phyloP scores from a whole-genome alignment of 2,797 vertebrate genomes.

The Gobionotothen gibberifrons region DNA sequence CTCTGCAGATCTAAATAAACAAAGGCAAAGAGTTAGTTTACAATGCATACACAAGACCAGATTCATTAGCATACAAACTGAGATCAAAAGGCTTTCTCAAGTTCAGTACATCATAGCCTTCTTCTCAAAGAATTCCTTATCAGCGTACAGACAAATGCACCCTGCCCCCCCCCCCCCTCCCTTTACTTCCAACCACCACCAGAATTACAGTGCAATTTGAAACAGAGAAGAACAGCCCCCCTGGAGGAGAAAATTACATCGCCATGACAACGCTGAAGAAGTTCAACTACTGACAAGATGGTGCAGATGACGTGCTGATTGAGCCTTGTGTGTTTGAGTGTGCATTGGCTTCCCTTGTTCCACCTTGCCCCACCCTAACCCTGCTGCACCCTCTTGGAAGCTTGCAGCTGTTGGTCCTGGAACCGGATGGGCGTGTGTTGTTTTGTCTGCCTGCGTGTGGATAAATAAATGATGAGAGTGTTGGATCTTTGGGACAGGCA shows the following conservation, averaged over 20 bases:
- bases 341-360: conserved; percentile 5
- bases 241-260: conserved; percentile 53
- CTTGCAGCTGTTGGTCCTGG: conserved; percentile 53
- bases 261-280: conserved; percentile 75
- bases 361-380: conserved; percentile 14
- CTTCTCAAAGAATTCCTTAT: conserved; percentile 65
- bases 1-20: conserved; percentile 48
- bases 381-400: conserved; percentile 11
- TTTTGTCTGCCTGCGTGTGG: conserved; percentile 53
- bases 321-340: conserved; percentile 14
- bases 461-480: conserved; percentile 74
- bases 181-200: conserved; percentile 44
- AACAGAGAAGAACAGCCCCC: conserved; percentile 59
- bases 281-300: conserved; percentile 69
- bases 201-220: conserved; percentile 70
- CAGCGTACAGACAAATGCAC: conserved; percentile 52
- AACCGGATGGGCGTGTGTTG: conserved; percentile 42
- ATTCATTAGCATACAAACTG: conserved; percentile 69
- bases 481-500: conserved; percentile 48
- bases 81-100: conserved; percentile 75
- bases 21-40: conserved; percentile 53
- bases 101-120: conserved; percentile 57
- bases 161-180: not conserved
- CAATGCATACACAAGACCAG: conserved; percentile 46
- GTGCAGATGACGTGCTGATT: conserved; percentile 53